Evolutionary conservation across 2,888 invertebrate genomes (phyloP).

Genomic region (Morpho achilles): DNA sequence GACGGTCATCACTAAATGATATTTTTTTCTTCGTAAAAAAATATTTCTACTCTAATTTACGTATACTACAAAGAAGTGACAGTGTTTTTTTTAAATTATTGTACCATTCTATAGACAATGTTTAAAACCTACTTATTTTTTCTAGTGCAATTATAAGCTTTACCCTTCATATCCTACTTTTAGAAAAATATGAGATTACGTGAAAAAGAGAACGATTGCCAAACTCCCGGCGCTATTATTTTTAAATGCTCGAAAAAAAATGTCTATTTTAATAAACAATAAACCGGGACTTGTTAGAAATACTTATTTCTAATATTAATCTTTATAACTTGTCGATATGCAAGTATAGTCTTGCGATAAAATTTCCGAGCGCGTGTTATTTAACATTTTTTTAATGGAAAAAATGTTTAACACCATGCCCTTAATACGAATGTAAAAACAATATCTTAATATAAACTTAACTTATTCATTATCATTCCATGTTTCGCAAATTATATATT

Average conservation of each 20-base stretch:
- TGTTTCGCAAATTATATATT: slow-evolving; percentile 24
- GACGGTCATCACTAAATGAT: slow-evolving; percentile 17
- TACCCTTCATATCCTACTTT: slow-evolving; percentile 54
- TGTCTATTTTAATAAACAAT: slow-evolving; percentile 11
- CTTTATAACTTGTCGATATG: slow-evolving; percentile 22
- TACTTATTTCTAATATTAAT: slow-evolving; percentile 18
- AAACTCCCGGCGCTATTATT: slow-evolving; percentile 51
- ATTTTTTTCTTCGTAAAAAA: slow-evolving; percentile 47
- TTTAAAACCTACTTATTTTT: not conserved
- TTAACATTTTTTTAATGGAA: slow-evolving; percentile 13
- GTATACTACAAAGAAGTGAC: slow-evolving; percentile 6
- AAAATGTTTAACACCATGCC: slow-evolving; percentile 2
- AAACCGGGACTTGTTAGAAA: slow-evolving; percentile 18
- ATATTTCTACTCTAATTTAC: slow-evolving; percentile 29
- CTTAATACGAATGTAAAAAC: slow-evolving; percentile 2
- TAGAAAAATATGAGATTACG: slow-evolving; percentile 63
- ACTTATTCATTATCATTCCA: slow-evolving; percentile 15
- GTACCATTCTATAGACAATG: no score
- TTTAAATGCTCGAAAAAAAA: slow-evolving; percentile 16
- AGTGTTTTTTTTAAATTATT: slow-evolving; percentile 9
- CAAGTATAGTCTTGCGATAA: slow-evolving; percentile 11
- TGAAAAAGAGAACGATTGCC: slow-evolving; percentile 48
- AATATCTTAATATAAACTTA: slow-evolving; percentile 19
- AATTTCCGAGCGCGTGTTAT: not conserved
- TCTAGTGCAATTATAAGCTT: slow-evolving; percentile 43